These are phyloP conservation scores for Elachura formosa DNA, from an alignment of 2,113 vertebrate genomes.

Conservation along the genomic window DNA sequence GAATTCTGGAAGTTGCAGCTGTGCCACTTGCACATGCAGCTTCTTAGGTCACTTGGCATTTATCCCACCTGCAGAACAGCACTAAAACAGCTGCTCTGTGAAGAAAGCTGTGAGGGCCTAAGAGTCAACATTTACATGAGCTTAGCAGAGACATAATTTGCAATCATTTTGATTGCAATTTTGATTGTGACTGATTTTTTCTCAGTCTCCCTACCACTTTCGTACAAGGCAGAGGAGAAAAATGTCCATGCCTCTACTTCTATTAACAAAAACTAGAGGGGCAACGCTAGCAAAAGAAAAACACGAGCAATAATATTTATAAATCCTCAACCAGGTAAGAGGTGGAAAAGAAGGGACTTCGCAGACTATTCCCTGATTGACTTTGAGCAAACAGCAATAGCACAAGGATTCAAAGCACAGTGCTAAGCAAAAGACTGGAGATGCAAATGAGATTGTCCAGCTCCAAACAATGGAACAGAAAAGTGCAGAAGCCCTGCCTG, in stretches of 20 bases:
- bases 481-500: not conserved
- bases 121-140: not conserved
- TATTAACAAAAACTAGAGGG: not conserved
- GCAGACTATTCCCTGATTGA: not conserved
- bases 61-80: not conserved
- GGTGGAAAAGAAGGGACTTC: not conserved
- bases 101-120: not conserved
- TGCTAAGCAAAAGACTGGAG: not conserved
- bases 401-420: not conserved
- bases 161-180: too few species aligned
- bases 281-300: not conserved
- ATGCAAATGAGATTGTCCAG: not conserved
- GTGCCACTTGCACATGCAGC: not conserved
- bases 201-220: not conserved
- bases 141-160: not conserved
- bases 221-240: not conserved
- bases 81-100: not conserved
- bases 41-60: not conserved
- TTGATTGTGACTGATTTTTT: too few species aligned
- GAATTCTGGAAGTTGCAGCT: not conserved
- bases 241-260: not conserved
- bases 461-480: not conserved
- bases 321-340: not conserved
- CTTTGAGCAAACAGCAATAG: not conserved
- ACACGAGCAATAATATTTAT: fast-evolving